A percentile compares a stretch with the other conserved stretches of the same genome.
These are phyloP conservation scores for Aleiodes leptofemur DNA, from an alignment of 2,888 invertebrate genomes.

Conservation along the genomic window DNA sequence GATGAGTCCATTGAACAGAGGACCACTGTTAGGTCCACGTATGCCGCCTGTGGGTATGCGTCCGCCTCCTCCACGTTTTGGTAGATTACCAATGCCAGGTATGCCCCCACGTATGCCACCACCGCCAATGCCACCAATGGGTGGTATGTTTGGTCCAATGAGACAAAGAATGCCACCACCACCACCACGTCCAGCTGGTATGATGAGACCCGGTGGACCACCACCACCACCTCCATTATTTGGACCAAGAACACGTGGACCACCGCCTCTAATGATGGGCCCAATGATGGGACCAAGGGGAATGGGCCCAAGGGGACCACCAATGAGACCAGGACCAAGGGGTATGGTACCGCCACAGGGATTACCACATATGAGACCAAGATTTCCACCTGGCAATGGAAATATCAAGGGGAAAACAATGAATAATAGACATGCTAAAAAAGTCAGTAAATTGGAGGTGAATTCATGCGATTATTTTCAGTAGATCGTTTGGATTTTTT, in stretches of 20 bases:
- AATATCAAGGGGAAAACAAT: conserved; percentile 64
- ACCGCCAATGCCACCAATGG: conserved; percentile 58
- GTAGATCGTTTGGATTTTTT: neutral
- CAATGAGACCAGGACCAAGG: conserved; percentile 64
- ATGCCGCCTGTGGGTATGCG: conserved; percentile 63
- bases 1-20: conserved; percentile 70
- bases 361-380: conserved; percentile 66
- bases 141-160: conserved; percentile 57
- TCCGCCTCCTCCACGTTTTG: conserved; percentile 65
- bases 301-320: conserved; percentile 61
- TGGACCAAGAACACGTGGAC: conserved; percentile 60
- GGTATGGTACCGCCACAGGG: conserved; percentile 63
- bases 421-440: conserved; percentile 61
- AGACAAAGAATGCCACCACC: conserved; percentile 55
- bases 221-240: conserved; percentile 55
- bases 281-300: conserved; percentile 64
- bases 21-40: conserved; percentile 65
- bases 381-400: conserved; percentile 63
- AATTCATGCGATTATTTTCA: conserved; percentile 4
- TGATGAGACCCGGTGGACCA: conserved; percentile 58
- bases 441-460: conserved; percentile 69
- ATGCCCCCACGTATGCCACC: conserved; percentile 61
- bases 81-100: conserved; percentile 59
- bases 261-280: conserved; percentile 61
- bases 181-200: conserved; percentile 54